Evolutionary conservation across 2,888 invertebrate genomes (phyloP), one percentile per base, ranked within the genome.

Genomic region (Plagodis dolabraria): DNA sequence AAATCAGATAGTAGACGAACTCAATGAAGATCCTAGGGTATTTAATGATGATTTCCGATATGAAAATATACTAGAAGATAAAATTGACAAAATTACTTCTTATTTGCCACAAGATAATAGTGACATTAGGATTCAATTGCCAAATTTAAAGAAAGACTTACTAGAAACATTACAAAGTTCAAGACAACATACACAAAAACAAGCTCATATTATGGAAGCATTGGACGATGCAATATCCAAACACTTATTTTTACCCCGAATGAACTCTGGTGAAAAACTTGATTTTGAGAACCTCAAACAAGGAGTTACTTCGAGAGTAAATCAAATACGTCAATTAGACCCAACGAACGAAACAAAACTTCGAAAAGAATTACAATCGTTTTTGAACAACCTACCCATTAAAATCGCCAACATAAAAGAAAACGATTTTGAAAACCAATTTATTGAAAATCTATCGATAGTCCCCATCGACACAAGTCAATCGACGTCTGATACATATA

Each of bases 341-440:
- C 57, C 57, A 34, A 9, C 36, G 9, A 43, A 67, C 47, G 51
- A 51, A 7, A 8, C 36, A 40, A 52, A 45, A 33, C 61, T 72
- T 0, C 58, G 67, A 43, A 52, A 54, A 6, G 43, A 54, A 9
- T 62, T 57, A 38, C 44, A 50, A 9, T 59, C 50, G 7, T 55
- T 56, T 42, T 60, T 67, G 12, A 52, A 65, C 0, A 63, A 59
- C 8, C 50, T 69, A 5, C 72, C 73, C 10, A 46, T 75, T 12
- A 2, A 40, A 60, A 69, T 9, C 33, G 56, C 22, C 22, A 44
- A 9, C 8, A 11, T 9, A 42, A 68, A 63, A 6, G 64, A 47
- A 47, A 67, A 60, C 8, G 56, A 67, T 47, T 9, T 45, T 38
- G 62, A 60, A 36, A 63, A 65, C n/a, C 48, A 71, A 9, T 54